phyloP scores from a whole-genome alignment of 2,797 vertebrate genomes.

The Pangasius sanitwongsei region DNA sequence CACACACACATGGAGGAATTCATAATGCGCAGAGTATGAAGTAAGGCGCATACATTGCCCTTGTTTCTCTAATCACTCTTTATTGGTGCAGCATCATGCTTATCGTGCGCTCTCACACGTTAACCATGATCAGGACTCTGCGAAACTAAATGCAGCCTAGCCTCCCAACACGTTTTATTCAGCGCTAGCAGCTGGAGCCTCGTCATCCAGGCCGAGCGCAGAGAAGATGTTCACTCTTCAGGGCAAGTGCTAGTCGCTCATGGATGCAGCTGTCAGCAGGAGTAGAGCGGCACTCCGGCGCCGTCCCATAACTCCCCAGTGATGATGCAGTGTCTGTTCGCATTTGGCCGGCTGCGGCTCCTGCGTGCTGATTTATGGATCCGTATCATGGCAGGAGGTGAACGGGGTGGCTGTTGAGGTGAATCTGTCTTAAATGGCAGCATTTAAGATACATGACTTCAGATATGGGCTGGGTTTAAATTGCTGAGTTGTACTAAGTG shows the following conservation, averaged over 20 bases:
- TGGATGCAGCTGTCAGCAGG: slow-evolving; percentile 9
- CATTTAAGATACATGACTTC: background rate
- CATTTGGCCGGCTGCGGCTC: background rate
- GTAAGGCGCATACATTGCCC: background rate
- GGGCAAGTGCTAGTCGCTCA: background rate
- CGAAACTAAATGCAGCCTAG: background rate
- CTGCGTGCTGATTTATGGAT: background rate
- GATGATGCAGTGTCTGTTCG: background rate
- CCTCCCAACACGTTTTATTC: background rate
- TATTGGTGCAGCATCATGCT: background rate
- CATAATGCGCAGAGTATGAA: background rate
- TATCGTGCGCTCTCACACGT: too few species aligned
- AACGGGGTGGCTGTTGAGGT: background rate
- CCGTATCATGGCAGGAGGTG: background rate
- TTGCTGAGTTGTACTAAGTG: background rate
- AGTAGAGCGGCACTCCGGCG: background rate
- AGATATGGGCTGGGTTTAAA: too few species aligned
- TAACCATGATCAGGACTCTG: background rate
- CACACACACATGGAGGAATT: background rate
- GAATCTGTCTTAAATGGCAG: background rate
- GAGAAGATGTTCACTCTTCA: background rate
- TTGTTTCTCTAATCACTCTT: background rate
- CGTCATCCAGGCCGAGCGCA: background rate
- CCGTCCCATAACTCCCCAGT: slow-evolving; percentile 4
- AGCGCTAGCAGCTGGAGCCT: background rate